Percentiles rank a stretch among this genome's conserved stretches.
Conservation (phyloP, 53 echinoderm and acorn worm species). For the Henricia sp. region DNA sequence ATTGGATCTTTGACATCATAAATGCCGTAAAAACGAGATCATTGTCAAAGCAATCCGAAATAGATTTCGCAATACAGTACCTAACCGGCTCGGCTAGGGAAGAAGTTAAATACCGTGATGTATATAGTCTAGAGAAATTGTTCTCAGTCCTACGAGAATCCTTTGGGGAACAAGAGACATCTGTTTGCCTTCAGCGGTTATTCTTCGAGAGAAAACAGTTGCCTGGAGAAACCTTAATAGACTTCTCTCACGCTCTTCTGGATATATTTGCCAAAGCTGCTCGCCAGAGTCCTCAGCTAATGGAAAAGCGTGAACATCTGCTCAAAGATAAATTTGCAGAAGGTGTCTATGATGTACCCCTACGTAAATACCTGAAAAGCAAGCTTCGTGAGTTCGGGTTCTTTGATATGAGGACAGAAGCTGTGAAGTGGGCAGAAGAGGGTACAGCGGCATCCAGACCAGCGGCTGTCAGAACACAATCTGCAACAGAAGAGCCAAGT, state of each 20-base stretch:
- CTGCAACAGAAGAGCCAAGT: neutral
- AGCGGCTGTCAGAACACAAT: neutral
- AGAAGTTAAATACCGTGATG: neutral
- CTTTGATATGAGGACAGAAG: neutral
- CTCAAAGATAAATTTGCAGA: too few relatives aligned
- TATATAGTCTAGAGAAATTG: neutral
- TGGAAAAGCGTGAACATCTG: too few relatives aligned
- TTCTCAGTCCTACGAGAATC: neutral
- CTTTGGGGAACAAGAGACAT: neutral
- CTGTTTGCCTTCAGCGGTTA: neutral
- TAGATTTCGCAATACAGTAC: slow-evolving; percentile 4
- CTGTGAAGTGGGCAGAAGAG: slow-evolving; percentile 18
- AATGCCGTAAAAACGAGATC: neutral
- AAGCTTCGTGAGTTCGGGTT: neutral
- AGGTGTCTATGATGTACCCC: neutral
- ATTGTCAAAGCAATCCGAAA: neutral
- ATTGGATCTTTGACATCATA: neutral
- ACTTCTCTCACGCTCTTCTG: too few relatives aligned
- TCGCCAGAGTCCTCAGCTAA: too few relatives aligned
- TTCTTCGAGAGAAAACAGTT: too few relatives aligned
- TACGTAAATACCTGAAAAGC: neutral
- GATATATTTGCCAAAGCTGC: too few relatives aligned
- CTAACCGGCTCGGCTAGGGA: neutral
- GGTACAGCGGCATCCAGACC: too few relatives aligned
- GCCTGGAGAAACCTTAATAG: too few relatives aligned